These are phyloP conservation scores for Hyla sarda DNA, from an alignment of 2,113 vertebrate species.

Conservation along the genomic window DNA sequence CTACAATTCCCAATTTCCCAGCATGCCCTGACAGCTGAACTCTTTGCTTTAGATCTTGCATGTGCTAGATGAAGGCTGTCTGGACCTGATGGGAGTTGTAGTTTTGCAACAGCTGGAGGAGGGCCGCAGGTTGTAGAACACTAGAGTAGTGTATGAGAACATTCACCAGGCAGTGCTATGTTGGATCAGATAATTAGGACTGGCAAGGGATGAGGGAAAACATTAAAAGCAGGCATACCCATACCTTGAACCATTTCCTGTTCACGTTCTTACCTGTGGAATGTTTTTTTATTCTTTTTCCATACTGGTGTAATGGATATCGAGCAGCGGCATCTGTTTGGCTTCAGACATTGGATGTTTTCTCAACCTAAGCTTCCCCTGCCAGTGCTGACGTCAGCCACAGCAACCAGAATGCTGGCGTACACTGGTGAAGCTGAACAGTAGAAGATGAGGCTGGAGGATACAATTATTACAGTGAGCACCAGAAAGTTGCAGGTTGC, in stretches of 20 bases:
- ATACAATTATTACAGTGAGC: neutral
- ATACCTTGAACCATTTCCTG: neutral
- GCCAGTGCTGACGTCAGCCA: neutral
- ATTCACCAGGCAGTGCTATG: neutral
- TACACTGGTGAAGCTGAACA: neutral
- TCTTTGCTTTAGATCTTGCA: no score
- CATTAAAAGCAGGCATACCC: neutral
- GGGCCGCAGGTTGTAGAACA: no score
- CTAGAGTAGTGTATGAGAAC: no score
- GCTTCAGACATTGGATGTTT: neutral
- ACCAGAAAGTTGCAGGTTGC: no score
- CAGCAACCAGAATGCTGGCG: neutral
- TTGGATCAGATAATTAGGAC: neutral
- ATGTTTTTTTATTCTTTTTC: neutral
- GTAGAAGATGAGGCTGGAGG: neutral
- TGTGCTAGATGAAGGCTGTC: no score
- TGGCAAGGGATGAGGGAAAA: neutral
- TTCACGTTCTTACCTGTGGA: neutral
- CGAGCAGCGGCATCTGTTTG: neutral
- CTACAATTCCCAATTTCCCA: no score
- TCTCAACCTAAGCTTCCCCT: neutral
- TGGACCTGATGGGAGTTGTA: no score
- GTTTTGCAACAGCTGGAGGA: no score
- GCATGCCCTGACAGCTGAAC: no score
- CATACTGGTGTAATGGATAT: neutral